Base-by-base conservation (phyloP, 92 coral and sea anemone species). In the Plumapathes pennacea region DNA sequence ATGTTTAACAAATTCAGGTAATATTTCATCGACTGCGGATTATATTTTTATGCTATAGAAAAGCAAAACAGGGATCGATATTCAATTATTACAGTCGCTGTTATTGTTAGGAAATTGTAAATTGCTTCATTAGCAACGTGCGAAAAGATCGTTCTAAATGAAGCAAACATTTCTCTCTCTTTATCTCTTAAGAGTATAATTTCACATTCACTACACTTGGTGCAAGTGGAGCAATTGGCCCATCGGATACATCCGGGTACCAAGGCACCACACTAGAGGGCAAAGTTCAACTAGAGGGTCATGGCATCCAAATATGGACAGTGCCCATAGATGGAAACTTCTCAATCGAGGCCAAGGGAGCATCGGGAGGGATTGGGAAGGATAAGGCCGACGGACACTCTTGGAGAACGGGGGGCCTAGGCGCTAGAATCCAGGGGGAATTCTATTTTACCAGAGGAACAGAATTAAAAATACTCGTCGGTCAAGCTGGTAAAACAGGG, bases 261-360 rank as follows among this genome's bases (percentile, higher is more conserved):
- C 18, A 43, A 52, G 98, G 98, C 18, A 88, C 96, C 13, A 50
- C 78, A 24, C 64, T 88, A 11, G 84, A 92, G 37, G 50, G 73
- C 62, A 61, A 61, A 62, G 88, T 92, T 30, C 54, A 34, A 28
- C 46, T 92, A 22, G 51, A 68, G 11, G 41, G 29, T 23, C n/a
- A n/a, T n/a, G 98, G 98, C 10, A 73, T 70, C 69, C 98, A 92
- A 54, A 56, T 76, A 49, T 92, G 98, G 96, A 52, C 66, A 38
- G 94, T 92, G 17, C 96, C 89, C 0, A 44, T 60, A 41, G 69
- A 78, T 50, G 98, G 96, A 52, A 66, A 84, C 51, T 92, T 88
- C 63, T 49, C 52, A 23, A 88, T 92, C 46, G 91, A 79, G 46
- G 91, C 89, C 69, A 75, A 59, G 38, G 96, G 98, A 3, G 96